A percentile compares a stretch with the other conserved stretches of the same genome.
phyloP scores from a whole-genome alignment of 1,140 invertebrate genomes.

The Cylas formicarius region DNA sequence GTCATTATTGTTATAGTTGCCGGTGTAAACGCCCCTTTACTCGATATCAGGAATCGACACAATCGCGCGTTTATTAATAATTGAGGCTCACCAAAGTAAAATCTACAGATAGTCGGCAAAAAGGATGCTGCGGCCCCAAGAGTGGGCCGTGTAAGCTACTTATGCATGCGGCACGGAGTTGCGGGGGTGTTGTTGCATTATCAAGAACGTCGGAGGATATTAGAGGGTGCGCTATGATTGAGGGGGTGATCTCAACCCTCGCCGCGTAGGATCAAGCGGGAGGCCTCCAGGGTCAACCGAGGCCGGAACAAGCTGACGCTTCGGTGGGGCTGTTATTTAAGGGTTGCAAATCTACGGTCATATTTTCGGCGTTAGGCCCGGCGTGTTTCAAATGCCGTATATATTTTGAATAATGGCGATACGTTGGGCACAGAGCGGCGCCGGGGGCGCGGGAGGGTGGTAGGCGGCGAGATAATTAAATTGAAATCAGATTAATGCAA shows the following conservation, averaged over 20 bases:
- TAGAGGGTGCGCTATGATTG: constrained; percentile 43
- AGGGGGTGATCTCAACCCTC: constrained; percentile 34
- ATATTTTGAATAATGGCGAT: constrained; percentile 24
- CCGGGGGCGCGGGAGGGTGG: too few species aligned
- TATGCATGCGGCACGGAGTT: constrained; percentile 27
- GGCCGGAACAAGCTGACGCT: constrained; percentile 30
- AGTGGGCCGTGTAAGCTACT: too few species aligned
- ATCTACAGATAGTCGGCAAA: too few species aligned
- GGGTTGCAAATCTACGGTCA: constrained; percentile 24
- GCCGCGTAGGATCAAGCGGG: constrained; percentile 24
- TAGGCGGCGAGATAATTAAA: too few species aligned
- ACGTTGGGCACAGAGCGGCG: too few species aligned
- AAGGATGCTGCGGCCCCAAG: too few species aligned
- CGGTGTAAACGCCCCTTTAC: too few species aligned
- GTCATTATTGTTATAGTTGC: too few species aligned
- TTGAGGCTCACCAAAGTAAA: too few species aligned
- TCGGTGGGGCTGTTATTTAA: constrained; percentile 21
- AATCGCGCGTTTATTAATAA: too few species aligned
- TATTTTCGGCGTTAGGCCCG: constrained; percentile 15
- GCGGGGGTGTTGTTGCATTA: constrained; percentile 38
- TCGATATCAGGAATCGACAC: too few species aligned
- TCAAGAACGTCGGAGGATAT: constrained; percentile 41
- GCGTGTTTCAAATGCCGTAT: constrained; percentile 22
- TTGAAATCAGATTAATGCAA: too few species aligned
- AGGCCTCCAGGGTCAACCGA: constrained; percentile 34